Evolutionary conservation across 2,888 invertebrate species (phyloP).

Genomic region (Alcis repandata): DNA sequence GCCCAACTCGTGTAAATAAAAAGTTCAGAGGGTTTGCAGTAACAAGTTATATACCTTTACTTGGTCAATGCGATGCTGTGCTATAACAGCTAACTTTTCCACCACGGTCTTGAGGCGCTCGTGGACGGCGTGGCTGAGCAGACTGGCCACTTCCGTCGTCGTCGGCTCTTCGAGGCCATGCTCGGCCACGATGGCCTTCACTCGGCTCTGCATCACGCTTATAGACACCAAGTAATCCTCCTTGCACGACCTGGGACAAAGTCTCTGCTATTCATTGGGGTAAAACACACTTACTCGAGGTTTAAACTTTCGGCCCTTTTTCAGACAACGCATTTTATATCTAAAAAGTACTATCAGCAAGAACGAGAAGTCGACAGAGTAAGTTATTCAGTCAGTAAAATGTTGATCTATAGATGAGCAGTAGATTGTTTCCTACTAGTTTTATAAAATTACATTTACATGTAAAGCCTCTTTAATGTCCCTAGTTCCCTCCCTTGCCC

Average conservation of each 20-base stretch:
- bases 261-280: neutral
- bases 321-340: too few relatives aligned
- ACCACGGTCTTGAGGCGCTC: slow-evolving; percentile 96
- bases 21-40: too few relatives aligned
- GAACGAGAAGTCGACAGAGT: too few relatives aligned
- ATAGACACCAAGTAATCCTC: slow-evolving; percentile 95
- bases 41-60: neutral
- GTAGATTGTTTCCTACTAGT: too few relatives aligned
- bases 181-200: slow-evolving; percentile 91
- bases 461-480: too few relatives aligned
- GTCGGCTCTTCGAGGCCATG: slow-evolving; percentile 94
- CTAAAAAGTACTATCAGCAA: too few relatives aligned
- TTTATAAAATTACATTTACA: too few relatives aligned
- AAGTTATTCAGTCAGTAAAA: too few relatives aligned
- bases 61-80: slow-evolving; percentile 97
- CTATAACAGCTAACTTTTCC: slow-evolving; percentile 96
- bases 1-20: too few relatives aligned
- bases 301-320: too few relatives aligned
- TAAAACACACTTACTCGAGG: neutral
- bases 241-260: slow-evolving; percentile 90
- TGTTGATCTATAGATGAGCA: too few relatives aligned
- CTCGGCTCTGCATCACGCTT: slow-evolving; percentile 91
- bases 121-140: slow-evolving; percentile 97
- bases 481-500: too few relatives aligned
- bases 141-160: slow-evolving; percentile 96